Evolutionary conservation across 2,888 invertebrate species (phyloP), one percentile per base, ranked within the genome.

Genomic region (Dasypogon diadema): DNA sequence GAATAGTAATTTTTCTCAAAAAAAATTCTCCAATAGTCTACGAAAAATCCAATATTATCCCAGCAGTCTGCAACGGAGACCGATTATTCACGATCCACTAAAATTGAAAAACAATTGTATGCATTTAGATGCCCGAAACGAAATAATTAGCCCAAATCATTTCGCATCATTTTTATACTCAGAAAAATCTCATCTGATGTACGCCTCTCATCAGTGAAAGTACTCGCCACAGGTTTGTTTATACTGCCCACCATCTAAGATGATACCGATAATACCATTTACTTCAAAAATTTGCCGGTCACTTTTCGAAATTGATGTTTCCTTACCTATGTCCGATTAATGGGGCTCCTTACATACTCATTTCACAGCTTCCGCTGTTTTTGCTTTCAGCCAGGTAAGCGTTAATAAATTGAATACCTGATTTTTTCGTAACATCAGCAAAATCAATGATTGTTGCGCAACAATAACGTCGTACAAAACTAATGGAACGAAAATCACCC

Each of bases 351-450:
- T 12, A 34, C 21, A 34, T 10, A 8, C 37, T 18, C n/a, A 18
- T 60, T 60, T 60, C 60, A 10, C n/a, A 60, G 60, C 37, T 60
- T 60, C 60, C 60, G 60, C 37, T 34, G n/a, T 60, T 42, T 60
- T n/a, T 37, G 21, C 60, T n/a, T 37, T 34, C 18, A 26, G 12
- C 34, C 60, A 37, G 16, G 18, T 37, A 60, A 60, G 34, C 18
- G 18, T 60, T 60, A 60, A 37, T 37, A 60, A 60, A 60, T 37
- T 34, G 60, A 60, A 60, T 60, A 34, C 37, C 26, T 60, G 37
- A 14, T 5, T 60, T 60, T n/a, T 60, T 60, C 21, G 37, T 26
- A 60, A 60, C 34, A 51, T 3, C 21, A 42, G 30, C 16, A 37
- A 60, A 34, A 37, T 34, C 60, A 30, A 42, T 42, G 2, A 1